Percentiles rank a stretch among this genome's conserved stretches.
phyloP scores from a whole-genome alignment of 2,888 invertebrate species.

The Myopa testacea region DNA sequence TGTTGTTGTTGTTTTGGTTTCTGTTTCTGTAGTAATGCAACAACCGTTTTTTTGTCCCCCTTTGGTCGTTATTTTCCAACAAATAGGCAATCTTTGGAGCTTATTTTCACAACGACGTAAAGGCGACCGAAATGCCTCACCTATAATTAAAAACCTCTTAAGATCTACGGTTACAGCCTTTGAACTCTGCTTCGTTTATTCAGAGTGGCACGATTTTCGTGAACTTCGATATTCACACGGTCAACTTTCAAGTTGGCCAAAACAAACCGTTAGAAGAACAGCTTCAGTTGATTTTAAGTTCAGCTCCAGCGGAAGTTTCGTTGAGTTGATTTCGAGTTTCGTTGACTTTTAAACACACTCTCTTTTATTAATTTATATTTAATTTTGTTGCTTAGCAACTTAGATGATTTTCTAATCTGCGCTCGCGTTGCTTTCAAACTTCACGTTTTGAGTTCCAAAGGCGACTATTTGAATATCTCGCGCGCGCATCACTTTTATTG shows the following conservation, averaged over 20 bases:
- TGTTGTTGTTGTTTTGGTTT: no score
- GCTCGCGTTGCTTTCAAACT: background rate
- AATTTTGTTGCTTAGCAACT: background rate
- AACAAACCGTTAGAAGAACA: constrained; percentile 21
- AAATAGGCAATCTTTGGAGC: no score
- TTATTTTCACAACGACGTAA: background rate
- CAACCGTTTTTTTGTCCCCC: no score
- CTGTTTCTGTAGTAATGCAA: no score
- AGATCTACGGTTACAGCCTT: no score
- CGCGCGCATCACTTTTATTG: constrained; percentile 32
- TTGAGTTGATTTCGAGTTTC: constrained; percentile 8
- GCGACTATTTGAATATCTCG: constrained; percentile 22
- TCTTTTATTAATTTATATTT: background rate
- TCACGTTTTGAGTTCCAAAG: constrained; percentile 19
- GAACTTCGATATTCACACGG: constrained; percentile 16
- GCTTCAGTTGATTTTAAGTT: background rate
- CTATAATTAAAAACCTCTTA: background rate
- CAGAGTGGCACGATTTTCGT: constrained; percentile 20
- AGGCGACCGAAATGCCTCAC: background rate
- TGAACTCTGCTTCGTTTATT: background rate
- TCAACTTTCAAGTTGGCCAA: background rate
- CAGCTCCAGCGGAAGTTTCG: constrained; percentile 31
- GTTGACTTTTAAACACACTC: background rate
- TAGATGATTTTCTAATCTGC: background rate
- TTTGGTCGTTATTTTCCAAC: no score